phyloP scores from a whole-genome alignment of 1,140 invertebrate genomes.

The Polypedilum vanderplanki region DNA sequence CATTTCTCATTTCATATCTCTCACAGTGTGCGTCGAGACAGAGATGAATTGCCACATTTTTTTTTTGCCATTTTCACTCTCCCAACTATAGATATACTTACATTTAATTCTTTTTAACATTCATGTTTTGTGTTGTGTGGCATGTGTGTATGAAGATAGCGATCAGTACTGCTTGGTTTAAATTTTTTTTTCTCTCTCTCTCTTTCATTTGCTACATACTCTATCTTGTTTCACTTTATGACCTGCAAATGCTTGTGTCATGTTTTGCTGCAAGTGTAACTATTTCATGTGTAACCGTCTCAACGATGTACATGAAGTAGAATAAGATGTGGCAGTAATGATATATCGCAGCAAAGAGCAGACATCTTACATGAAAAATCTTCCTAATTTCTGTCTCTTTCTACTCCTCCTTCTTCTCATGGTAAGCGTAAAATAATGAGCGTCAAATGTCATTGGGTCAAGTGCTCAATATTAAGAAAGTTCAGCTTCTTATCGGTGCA shows the following conservation, averaged over 20 bases:
- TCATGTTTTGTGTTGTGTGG: not conserved
- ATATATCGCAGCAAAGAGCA: too few relatives aligned
- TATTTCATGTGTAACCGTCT: constrained; percentile 2
- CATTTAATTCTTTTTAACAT: not conserved
- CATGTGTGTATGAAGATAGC: constrained; percentile 6
- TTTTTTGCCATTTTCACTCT: not conserved
- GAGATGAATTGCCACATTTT: constrained; percentile 3
- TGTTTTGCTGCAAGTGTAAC: not conserved
- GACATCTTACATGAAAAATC: too few relatives aligned
- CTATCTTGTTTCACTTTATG: not conserved
- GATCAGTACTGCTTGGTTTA: not conserved
- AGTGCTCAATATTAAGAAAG: too few relatives aligned
- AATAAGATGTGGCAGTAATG: too few relatives aligned
- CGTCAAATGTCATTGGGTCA: too few relatives aligned
- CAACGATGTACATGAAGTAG: too few relatives aligned
- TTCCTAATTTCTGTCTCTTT: too few relatives aligned
- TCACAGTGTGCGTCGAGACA: not conserved
- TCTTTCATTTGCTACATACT: not conserved
- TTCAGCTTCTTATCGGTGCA: too few relatives aligned
- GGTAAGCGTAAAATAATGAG: too few relatives aligned
- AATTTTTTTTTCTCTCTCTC: not conserved
- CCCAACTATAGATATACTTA: not conserved
- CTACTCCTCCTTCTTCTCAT: too few relatives aligned
- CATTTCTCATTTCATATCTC: constrained; percentile 11
- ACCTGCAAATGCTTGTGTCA: constrained; percentile 16